phyloP scores from a whole-genome alignment of 2,113 vertebrate genomes.

The Agelaius tricolor region DNA sequence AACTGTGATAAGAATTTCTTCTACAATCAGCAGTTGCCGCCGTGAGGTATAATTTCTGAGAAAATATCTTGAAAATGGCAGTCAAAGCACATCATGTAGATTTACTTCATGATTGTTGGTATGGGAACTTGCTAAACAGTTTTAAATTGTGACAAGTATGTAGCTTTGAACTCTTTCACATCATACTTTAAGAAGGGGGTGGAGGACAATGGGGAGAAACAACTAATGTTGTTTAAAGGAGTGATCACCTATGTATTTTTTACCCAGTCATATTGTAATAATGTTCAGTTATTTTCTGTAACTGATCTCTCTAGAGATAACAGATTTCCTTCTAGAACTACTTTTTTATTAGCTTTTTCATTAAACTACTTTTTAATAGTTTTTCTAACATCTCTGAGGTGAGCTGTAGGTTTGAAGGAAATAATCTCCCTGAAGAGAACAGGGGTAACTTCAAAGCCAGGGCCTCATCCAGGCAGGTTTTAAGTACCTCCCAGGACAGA shows the following conservation, averaged over 20 bases:
- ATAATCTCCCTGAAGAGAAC: neutral
- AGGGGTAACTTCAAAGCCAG: neutral
- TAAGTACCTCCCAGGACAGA: neutral
- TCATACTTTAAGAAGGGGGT: neutral
- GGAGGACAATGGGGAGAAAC: rapidly evolving
- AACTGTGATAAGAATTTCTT: neutral
- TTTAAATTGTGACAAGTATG: neutral
- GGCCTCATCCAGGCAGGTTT: neutral
- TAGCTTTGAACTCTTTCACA: neutral
- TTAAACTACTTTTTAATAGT: neutral
- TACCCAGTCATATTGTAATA: neutral
- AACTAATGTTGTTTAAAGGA: neutral
- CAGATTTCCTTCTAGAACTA: neutral
- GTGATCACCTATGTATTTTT: neutral
- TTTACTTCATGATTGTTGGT: neutral
- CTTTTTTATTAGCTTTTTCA: neutral
- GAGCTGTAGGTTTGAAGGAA: neutral
- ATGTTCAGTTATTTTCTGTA: neutral
- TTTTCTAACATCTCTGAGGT: neutral
- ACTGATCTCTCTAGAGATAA: neutral
- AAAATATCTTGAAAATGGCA: neutral
- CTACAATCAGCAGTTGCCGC: neutral
- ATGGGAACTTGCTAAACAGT: neutral
- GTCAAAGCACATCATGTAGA: neutral
- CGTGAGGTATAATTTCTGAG: neutral